A percentile compares a stretch with the other conserved stretches of the same genome.
These are phyloP conservation scores for Parnassius orleans DNA, from an alignment of 2,888 invertebrate genomes.

Conservation along the genomic window DNA sequence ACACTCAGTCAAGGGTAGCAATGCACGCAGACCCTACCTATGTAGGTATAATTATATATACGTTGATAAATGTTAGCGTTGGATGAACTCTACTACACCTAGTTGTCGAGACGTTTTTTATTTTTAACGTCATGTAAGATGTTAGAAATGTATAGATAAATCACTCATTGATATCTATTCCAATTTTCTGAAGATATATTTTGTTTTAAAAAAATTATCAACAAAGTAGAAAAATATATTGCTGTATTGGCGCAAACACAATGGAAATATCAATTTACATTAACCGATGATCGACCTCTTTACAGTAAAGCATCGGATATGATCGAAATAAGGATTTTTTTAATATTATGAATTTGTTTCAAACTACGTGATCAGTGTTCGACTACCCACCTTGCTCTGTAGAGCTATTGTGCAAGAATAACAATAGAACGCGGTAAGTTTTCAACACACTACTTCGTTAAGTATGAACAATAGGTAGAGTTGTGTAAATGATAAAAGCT, in stretches of 20 bases:
- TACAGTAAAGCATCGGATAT: too few species aligned
- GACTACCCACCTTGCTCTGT: conserved; percentile 21
- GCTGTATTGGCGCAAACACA: too few species aligned
- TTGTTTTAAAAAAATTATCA: too few species aligned
- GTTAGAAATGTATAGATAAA: too few species aligned
- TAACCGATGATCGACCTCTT: too few species aligned
- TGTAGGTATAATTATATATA: conserved; percentile 6
- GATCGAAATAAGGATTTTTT: too few species aligned
- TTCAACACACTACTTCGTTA: conserved; percentile 39
- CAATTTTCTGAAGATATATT: too few species aligned
- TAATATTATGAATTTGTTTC: conserved; percentile 3
- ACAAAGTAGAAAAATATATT: too few species aligned
- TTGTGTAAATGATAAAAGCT: conserved; percentile 47
- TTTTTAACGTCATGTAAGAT: too few species aligned
- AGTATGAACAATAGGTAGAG: conserved; percentile 49
- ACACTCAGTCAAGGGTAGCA: conserved; percentile 53
- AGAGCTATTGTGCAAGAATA: conserved; percentile 35
- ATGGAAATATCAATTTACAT: too few species aligned
- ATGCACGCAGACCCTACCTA: conserved; percentile 31
- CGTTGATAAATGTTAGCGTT: neutral
- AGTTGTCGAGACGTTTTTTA: too few species aligned
- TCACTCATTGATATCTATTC: too few species aligned
- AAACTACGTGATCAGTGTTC: conserved; percentile 17
- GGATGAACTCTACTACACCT: neutral
- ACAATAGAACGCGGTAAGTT: conserved; percentile 39